Conservation (phyloP, 2,888 invertebrate species). For the Drosophila setosimentum region DNA sequence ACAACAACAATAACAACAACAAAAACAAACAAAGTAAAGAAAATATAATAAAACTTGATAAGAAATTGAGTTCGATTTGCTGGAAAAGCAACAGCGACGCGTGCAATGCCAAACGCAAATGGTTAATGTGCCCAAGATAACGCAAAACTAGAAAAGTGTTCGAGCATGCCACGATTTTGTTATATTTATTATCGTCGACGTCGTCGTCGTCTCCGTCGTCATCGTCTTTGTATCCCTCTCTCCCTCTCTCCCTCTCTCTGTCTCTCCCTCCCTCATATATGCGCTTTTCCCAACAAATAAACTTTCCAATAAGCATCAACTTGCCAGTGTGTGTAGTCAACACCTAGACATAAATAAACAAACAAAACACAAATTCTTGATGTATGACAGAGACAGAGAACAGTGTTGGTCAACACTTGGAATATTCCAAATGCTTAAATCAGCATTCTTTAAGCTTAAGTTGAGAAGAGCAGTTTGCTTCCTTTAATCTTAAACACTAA, state of each 20-base stretch:
- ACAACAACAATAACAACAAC: background rate
- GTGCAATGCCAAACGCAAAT: conserved; percentile 55
- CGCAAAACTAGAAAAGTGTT: conserved; percentile 37
- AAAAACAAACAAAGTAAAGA: background rate
- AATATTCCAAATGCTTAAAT: background rate
- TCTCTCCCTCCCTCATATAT: background rate
- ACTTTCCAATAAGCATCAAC: background rate
- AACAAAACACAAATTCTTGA: background rate
- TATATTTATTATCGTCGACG: conserved; percentile 41
- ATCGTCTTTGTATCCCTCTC: too few species aligned
- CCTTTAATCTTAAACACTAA: background rate
- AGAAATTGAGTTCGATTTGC: conserved; percentile 63
- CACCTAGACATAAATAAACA: background rate
- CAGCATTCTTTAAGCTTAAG: background rate
- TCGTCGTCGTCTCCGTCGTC: conserved; percentile 17
- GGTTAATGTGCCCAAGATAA: conserved; percentile 57
- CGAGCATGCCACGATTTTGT: conserved; percentile 27
- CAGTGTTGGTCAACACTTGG: background rate
- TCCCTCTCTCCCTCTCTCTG: background rate
- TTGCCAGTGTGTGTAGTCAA: background rate
- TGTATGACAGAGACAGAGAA: background rate
- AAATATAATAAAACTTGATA: conserved; percentile 45
- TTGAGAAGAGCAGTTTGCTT: background rate
- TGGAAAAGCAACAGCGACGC: conserved; percentile 51
- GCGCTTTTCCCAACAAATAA: background rate